These are phyloP conservation scores for Oncorhynchus tshawytscha DNA, from an alignment of 2,113 vertebrate species.

Conservation along the genomic window DNA sequence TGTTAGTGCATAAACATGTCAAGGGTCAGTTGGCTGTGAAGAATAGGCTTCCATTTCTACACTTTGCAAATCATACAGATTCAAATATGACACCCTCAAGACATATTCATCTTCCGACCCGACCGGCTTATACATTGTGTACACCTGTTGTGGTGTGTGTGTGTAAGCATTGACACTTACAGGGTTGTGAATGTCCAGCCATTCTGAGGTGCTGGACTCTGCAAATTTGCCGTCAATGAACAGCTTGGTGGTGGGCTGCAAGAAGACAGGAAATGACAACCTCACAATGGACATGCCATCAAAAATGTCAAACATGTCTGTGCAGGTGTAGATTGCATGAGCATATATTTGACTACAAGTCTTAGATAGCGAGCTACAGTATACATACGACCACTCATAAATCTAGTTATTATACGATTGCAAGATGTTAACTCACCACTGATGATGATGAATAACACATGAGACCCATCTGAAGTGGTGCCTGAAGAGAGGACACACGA, in stretches of 20 bases:
- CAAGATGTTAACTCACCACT: constrained; percentile 55
- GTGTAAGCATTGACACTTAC: constrained; percentile 75
- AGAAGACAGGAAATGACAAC: constrained; percentile 34
- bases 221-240: constrained; percentile 97
- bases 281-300: not conserved
- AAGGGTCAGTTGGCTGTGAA: not conserved
- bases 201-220: constrained; percentile 91
- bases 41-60: not conserved
- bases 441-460: constrained; percentile 69
- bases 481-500: constrained; percentile 47
- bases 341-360: not conserved
- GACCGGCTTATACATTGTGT: not conserved
- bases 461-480: constrained; percentile 56
- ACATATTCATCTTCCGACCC: not conserved
- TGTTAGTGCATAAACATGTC: not conserved
- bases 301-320: not conserved
- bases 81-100: not conserved
- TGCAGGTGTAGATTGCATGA: not conserved
- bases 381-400: not conserved
- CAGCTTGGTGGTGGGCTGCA: constrained; percentile 91
- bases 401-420: too few relatives aligned
- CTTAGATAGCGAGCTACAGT: too few relatives aligned
- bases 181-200: constrained; percentile 94
- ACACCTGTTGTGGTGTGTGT: not conserved
- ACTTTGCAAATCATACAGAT: not conserved